These are phyloP conservation scores for Physeter macrocephalus DNA, from an alignment of 2,113 vertebrate genomes.

Conservation along the genomic window DNA sequence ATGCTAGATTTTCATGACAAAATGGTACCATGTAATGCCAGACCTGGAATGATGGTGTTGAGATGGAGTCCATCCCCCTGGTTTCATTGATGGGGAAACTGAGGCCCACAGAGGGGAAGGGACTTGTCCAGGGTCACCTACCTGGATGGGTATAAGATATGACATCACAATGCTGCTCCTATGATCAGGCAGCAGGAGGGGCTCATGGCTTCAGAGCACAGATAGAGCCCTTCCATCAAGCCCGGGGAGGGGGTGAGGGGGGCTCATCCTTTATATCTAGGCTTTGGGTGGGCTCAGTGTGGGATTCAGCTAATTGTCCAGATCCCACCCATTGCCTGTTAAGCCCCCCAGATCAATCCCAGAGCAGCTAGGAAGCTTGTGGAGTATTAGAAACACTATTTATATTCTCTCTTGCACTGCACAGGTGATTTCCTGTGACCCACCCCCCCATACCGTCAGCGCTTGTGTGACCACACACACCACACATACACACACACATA, in stretches of 20 bases:
- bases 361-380: neutral
- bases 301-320: neutral
- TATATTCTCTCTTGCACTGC: neutral
- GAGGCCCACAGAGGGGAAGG: neutral
- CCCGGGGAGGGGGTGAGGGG: neutral
- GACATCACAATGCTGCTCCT: neutral
- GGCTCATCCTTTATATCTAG: neutral
- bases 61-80: neutral
- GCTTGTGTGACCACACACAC: neutral
- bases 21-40: neutral
- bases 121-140: accelerated
- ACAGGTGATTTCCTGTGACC: neutral
- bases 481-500: neutral
- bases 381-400: neutral
- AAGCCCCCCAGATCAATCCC: neutral
- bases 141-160: neutral
- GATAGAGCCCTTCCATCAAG: neutral
- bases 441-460: neutral
- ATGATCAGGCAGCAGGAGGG: neutral
- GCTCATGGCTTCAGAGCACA: neutral
- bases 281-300: neutral
- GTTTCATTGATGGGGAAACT: neutral
- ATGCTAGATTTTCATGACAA: neutral
- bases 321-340: neutral
- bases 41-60: neutral